Evolutionary conservation across 2,797 vertebrate species (phyloP).

Genomic region (Uromys caudimaculatus): DNA sequence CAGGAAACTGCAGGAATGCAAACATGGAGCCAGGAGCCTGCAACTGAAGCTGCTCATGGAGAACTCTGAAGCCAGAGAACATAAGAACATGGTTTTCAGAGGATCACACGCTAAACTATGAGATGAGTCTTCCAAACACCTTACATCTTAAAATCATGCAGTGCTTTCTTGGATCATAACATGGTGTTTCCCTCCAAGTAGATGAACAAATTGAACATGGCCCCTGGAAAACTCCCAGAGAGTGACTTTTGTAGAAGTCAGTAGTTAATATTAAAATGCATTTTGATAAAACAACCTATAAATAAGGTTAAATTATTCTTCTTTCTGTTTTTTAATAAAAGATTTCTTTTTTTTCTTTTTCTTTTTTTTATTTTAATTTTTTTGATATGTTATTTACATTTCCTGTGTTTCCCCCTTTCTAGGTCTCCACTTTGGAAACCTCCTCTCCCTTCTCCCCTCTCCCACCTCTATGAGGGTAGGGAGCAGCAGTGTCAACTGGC

Average conservation of each 20-base stretch:
- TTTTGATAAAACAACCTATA: neutral
- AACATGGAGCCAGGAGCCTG: accelerated
- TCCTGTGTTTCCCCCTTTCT: too few species aligned
- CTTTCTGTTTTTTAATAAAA: too few species aligned
- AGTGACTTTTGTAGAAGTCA: neutral
- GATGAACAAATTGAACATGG: neutral
- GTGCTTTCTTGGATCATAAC: neutral
- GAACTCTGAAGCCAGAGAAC: neutral
- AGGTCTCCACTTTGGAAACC: too few species aligned
- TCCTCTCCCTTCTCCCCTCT: too few species aligned
- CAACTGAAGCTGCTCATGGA: too few species aligned
- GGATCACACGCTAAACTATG: neutral
- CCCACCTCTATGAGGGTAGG: too few species aligned
- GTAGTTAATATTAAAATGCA: neutral
- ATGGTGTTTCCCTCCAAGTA: neutral
- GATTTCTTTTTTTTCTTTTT: too few species aligned
- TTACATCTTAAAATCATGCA: neutral
- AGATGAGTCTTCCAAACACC: neutral
- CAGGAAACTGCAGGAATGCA: neutral
- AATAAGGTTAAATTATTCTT: neutral
- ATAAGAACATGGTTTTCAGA: neutral
- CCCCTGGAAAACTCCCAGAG: neutral
- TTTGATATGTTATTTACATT: too few species aligned
- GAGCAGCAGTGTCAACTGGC: too few species aligned
- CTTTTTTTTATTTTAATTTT: too few species aligned